A percentile compares a stretch with the other conserved stretches of the same genome.
phyloP scores from a whole-genome alignment of 1,140 invertebrate species.

The Drosophila micromelanica region DNA sequence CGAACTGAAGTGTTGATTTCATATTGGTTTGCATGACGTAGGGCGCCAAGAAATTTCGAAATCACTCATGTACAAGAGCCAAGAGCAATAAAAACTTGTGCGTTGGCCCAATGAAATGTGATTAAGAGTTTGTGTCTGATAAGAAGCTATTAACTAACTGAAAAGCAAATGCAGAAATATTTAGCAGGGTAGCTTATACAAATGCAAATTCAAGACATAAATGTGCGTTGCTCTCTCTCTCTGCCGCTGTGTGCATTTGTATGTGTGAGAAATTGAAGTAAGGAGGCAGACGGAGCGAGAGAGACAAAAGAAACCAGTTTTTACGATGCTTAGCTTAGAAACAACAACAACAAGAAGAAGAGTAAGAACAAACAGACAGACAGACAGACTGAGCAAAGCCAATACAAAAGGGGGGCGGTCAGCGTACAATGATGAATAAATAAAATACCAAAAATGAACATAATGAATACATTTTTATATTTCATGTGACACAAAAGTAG shows the following conservation, averaged over 20 bases:
- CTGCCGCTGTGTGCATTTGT: slow-evolving; percentile 15
- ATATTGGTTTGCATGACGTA: slow-evolving; percentile 67
- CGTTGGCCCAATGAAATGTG: slow-evolving; percentile 61
- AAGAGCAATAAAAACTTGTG: slow-evolving; percentile 11
- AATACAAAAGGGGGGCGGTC: slow-evolving; percentile 45
- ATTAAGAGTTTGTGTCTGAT: slow-evolving; percentile 65
- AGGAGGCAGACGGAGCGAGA: slow-evolving; percentile 29
- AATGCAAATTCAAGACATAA: slow-evolving; percentile 32
- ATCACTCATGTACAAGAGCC: slow-evolving; percentile 35
- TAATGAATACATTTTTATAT: slow-evolving; percentile 49
- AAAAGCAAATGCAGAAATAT: slow-evolving; percentile 31
- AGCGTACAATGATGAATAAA: slow-evolving; percentile 25
- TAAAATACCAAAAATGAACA: slow-evolving; percentile 30
- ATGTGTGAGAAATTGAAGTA: slow-evolving; percentile 37
- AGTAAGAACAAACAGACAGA: slow-evolving; percentile 24
- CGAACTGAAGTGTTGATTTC: slow-evolving; percentile 45
- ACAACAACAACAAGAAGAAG: slow-evolving; percentile 51
- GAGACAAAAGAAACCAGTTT: slow-evolving; percentile 66
- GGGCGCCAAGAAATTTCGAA: slow-evolving; percentile 62
- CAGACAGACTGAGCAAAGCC: slow-evolving; percentile 20
- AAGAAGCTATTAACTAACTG: slow-evolving; percentile 47
- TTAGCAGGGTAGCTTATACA: slow-evolving; percentile 34
- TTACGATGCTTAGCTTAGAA: slow-evolving; percentile 74
- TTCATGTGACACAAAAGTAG: slow-evolving; percentile 57
- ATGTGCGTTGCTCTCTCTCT: slow-evolving; percentile 8